These are phyloP conservation scores for Noctua pronuba DNA, from an alignment of 2,888 invertebrate species.

Conservation along the genomic window DNA sequence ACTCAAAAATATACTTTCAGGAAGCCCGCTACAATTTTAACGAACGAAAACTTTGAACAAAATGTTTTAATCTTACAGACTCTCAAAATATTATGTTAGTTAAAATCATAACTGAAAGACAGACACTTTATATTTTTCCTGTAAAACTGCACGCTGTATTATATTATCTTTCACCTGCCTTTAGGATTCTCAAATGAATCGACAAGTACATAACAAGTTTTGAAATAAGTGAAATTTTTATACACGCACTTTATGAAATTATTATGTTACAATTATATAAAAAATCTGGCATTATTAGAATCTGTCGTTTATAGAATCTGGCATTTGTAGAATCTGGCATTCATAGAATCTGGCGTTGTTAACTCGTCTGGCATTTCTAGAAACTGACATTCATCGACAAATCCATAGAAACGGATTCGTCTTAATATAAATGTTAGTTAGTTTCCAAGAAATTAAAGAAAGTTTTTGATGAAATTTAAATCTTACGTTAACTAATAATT, in stretches of 20 bases:
- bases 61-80: neutral
- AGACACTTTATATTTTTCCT: neutral
- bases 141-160: neutral
- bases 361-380: too few species aligned
- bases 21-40: conserved; percentile 15
- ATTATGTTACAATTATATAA: too few species aligned
- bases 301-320: too few species aligned
- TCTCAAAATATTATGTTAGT: neutral
- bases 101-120: neutral
- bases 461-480: conserved; percentile 2
- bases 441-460: neutral
- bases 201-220: too few species aligned
- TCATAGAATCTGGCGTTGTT: too few species aligned
- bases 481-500: conserved; percentile 18
- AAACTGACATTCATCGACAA: too few species aligned
- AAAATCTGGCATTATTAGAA: too few species aligned
- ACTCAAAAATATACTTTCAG: neutral
- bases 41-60: neutral
- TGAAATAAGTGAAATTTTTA: too few species aligned
- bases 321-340: too few species aligned
- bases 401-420: too few species aligned
- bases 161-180: neutral
- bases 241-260: too few species aligned
- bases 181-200: neutral
- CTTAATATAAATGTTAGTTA: too few species aligned